Percentiles rank a stretch among this genome's conserved stretches.
These are phyloP conservation scores for Ennomos erosarius DNA, from an alignment of 2,888 invertebrate genomes.

Conservation along the genomic window DNA sequence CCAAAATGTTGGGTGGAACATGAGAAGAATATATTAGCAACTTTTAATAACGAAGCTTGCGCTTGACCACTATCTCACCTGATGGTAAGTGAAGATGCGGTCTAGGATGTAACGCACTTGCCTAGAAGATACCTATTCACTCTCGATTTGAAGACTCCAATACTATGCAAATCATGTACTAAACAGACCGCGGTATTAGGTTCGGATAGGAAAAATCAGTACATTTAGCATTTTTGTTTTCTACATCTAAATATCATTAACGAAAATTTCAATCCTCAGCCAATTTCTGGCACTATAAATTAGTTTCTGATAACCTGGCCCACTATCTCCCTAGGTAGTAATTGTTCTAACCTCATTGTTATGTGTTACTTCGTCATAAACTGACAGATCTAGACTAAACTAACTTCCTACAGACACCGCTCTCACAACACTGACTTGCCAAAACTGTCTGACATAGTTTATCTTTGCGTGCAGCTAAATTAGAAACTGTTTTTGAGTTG, in stretches of 20 bases:
- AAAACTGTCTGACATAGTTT: constrained; percentile 17
- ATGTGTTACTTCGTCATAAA: constrained; percentile 16
- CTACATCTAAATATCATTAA: constrained; percentile 1
- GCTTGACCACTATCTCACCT: too few species aligned
- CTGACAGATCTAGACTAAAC: constrained; percentile 36
- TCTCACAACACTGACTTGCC: constrained; percentile 15
- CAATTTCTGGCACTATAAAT: constrained; percentile 4
- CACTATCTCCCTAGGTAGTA: constrained; percentile 10
- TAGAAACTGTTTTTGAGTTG: not conserved
- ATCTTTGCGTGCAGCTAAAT: constrained; percentile 4
- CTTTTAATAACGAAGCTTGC: constrained; percentile 14
- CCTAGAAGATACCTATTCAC: too few species aligned
- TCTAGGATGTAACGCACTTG: too few species aligned
- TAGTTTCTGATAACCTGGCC: constrained; percentile 13
- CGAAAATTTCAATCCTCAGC: not conserved
- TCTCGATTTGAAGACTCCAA: constrained; percentile 2
- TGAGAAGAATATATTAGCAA: constrained; percentile 26
- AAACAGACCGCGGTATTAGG: not conserved
- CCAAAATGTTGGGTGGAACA: constrained; percentile 21
- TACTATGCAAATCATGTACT: constrained; percentile 10
- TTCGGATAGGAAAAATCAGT: too few species aligned
- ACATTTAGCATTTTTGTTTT: too few species aligned
- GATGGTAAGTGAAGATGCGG: too few species aligned
- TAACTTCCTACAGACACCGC: constrained; percentile 19
- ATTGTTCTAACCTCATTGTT: constrained; percentile 24